phyloP scores from a whole-genome alignment of 2,888 invertebrate genomes.

The Amiota minor region DNA sequence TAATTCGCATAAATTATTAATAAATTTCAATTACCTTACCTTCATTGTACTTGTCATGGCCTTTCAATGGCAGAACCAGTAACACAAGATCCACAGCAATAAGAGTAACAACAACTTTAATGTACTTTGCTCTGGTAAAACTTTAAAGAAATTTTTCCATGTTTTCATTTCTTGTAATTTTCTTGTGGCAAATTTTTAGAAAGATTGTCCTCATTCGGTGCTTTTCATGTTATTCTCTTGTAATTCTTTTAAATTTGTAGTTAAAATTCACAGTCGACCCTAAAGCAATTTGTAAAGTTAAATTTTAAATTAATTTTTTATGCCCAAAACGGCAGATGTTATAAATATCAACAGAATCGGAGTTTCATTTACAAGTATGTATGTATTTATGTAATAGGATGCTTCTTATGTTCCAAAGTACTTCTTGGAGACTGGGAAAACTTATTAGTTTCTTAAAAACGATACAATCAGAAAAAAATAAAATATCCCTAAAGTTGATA shows the following conservation, averaged over 20 bases:
- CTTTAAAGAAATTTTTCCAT: too few species aligned
- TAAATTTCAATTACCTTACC: constrained; percentile 60
- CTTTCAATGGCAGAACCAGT: too few species aligned
- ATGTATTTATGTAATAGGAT: too few species aligned
- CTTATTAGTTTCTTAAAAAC: too few species aligned
- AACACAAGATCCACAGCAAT: too few species aligned
- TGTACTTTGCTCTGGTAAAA: too few species aligned
- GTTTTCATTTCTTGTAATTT: neutral
- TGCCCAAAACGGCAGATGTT: neutral
- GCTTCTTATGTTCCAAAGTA: too few species aligned
- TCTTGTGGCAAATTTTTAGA: neutral
- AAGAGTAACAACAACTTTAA: too few species aligned
- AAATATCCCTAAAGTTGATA: too few species aligned
- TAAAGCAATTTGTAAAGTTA: neutral
- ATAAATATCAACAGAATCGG: neutral
- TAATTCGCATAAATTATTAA: constrained; percentile 63
- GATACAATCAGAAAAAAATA: too few species aligned
- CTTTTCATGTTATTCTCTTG: constrained; percentile 3
- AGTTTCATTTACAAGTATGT: too few species aligned
- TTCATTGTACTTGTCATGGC: constrained; percentile 23
- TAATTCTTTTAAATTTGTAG: constrained; percentile 24
- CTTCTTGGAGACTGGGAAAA: too few species aligned
- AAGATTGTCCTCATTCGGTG: neutral
- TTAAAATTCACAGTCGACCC: constrained; percentile 1
- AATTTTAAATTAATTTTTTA: constrained; percentile 14